These are phyloP conservation scores for Lethrus apterus DNA, from an alignment of 1,140 invertebrate genomes.

Conservation along the genomic window DNA sequence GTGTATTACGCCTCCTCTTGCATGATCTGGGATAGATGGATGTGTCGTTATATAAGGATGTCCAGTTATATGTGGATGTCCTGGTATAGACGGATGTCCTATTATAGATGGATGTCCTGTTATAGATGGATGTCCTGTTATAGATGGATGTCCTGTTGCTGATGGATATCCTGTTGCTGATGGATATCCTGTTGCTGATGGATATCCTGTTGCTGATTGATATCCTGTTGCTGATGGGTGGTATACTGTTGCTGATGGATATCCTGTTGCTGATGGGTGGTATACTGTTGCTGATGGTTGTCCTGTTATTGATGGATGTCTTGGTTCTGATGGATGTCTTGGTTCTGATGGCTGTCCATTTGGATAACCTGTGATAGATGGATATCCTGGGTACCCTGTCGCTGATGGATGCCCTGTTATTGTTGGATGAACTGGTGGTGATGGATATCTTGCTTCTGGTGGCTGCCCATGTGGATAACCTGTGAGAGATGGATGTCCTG, in stretches of 20 bases:
- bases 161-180: too few species aligned
- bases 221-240: background rate
- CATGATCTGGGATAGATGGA: too few species aligned
- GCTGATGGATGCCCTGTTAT: conserved; percentile 5
- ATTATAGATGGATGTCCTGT: too few species aligned
- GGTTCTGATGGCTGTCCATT: conserved; percentile 6
- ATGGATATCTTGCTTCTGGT: conserved; percentile 5
- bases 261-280: background rate
- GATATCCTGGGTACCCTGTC: conserved; percentile 16
- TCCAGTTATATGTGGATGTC: too few species aligned
- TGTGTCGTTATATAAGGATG: too few species aligned
- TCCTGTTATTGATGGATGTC: conserved; percentile 18
- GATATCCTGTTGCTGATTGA: too few species aligned
- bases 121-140: too few species aligned
- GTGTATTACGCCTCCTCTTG: too few species aligned
- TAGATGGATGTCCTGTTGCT: too few species aligned
- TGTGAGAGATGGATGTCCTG: conserved; percentile 7
- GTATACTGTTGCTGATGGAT: too few species aligned
- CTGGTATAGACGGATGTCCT: too few species aligned
- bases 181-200: too few species aligned
- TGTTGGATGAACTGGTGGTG: conserved; percentile 18
- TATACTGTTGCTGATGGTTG: conserved; percentile 7
- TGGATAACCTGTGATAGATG: conserved; percentile 10
- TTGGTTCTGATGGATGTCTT: conserved; percentile 7
- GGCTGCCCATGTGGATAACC: conserved; percentile 15